A percentile compares a stretch with the other conserved stretches of the same genome.
Conservation (phyloP, 2,113 vertebrate genomes). For the Ailurus styani region DNA sequence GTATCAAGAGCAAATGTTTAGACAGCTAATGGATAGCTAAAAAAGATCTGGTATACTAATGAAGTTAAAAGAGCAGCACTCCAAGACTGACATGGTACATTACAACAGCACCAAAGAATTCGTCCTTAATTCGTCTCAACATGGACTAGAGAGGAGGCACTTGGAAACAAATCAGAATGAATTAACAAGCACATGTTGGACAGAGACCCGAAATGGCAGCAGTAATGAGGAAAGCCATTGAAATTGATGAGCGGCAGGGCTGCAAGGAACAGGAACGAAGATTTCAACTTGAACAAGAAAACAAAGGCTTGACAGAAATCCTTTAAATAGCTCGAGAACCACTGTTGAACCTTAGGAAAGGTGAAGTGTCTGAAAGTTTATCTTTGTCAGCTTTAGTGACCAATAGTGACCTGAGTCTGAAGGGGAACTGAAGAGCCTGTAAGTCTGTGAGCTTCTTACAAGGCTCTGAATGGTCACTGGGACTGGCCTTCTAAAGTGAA, state of each 20-base stretch:
- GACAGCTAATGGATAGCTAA: slow-evolving; percentile 94
- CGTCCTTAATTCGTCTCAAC: slow-evolving; percentile 62
- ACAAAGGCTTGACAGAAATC: slow-evolving; percentile 92
- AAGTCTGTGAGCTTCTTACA: slow-evolving; percentile 44
- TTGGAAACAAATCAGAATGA: slow-evolving; percentile 81
- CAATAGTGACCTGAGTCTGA: slow-evolving; percentile 89
- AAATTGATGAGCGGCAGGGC: slow-evolving; percentile 90
- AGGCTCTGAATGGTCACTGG: slow-evolving; percentile 44
- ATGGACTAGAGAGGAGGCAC: slow-evolving; percentile 61
- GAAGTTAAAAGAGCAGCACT: slow-evolving; percentile 96
- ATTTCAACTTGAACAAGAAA: slow-evolving; percentile 92
- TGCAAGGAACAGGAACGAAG: slow-evolving; percentile 94
- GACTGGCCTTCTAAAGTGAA: slow-evolving; percentile 68
- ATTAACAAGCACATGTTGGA: slow-evolving; percentile 92
- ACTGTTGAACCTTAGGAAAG: slow-evolving; percentile 91
- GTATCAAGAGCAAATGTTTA: slow-evolving; percentile 96
- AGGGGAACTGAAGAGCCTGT: slow-evolving; percentile 87
- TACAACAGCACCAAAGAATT: slow-evolving; percentile 65
- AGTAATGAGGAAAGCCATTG: slow-evolving; percentile 95
- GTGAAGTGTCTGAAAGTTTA: slow-evolving; percentile 88
- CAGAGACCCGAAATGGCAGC: slow-evolving; percentile 98
- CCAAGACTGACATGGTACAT: slow-evolving; percentile 80
- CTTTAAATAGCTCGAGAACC: slow-evolving; percentile 93
- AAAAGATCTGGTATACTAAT: slow-evolving; percentile 91
- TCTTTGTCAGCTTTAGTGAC: slow-evolving; percentile 90